Evolutionary conservation across 2,797 vertebrate genomes (phyloP), one percentile per base, ranked within the genome.

Genomic region (Chaetophractus vellerosus): DNA sequence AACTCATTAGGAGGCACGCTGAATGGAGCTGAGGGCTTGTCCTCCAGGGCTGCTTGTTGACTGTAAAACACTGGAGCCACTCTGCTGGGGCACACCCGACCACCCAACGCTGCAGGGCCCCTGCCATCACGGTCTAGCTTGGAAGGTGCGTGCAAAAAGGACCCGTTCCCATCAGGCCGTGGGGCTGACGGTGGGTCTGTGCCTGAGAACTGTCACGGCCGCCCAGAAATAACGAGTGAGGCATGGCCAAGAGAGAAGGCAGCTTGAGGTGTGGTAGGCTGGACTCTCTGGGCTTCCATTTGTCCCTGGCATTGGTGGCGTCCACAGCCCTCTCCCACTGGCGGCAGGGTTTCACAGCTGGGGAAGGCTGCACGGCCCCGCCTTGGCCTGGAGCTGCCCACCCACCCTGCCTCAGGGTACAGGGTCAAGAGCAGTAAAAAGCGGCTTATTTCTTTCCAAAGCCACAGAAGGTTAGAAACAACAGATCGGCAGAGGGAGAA

Each of bases 11-110:
- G 10, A 64, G 48, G 31, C 48, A 45, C 0, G 0, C 8, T 19
- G 19, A 41, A 2, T 18, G 61, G 26, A 6, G 0, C 0, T 0
- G 0, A 12, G 3, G 45, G 36, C 33, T 15, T 7, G 2, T 55
- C 50, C 2, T 14, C 12, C 50, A 16, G 50, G 50, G 50, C 50
- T 21, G 36, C 24, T 5, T n/a, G 8, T 26, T 10, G 26, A 16
- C 26, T 16, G 26, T 31, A 9, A n/a, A 21, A 41, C 28, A 68
- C 4, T 24, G 7, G 23, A 16, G 64, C 6, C n/a, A 33, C 64
- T 9, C 33, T 68, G n/a, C 9, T 14, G 24, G 38, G 69, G 69
- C 31, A 1, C 15, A 7, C 38, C 41, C 69, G 24, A 8, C 41
- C 26, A 31, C 19, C 16, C n/a, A n/a, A 12, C 4, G 4, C 9